Conservation (phyloP, 2,888 invertebrate genomes). For the Nipponacmea schrenckii region DNA sequence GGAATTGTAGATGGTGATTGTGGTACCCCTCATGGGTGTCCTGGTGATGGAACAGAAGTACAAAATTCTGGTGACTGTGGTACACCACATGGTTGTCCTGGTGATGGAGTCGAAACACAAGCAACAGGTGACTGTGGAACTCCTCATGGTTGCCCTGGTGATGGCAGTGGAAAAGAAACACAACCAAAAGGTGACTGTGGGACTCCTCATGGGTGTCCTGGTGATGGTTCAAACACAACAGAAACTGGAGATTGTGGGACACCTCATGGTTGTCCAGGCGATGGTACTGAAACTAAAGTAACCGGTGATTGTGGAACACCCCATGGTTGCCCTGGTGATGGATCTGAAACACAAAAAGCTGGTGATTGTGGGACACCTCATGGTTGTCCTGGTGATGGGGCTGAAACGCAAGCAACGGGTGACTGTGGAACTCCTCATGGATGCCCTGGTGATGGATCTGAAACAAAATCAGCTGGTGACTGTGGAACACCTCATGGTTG, state of each 20-base stretch:
- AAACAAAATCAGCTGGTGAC: conserved; percentile 14
- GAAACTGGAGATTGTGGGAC: conserved; percentile 27
- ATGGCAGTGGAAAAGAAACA: conserved; percentile 23
- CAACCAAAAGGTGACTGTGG: conserved; percentile 26
- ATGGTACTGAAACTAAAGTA: conserved; percentile 21
- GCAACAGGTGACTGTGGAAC: conserved; percentile 19
- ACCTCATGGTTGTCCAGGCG: conserved; percentile 29
- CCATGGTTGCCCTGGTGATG: conserved; percentile 28
- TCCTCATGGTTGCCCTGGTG: conserved; percentile 28
- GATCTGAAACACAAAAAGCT: conserved; percentile 19
- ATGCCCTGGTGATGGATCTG: neutral
- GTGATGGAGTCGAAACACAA: conserved; percentile 16
- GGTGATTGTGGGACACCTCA: conserved; percentile 23
- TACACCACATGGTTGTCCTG: conserved; percentile 11
- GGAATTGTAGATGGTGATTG: conserved; percentile 19
- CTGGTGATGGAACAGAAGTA: conserved; percentile 25
- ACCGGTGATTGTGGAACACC: conserved; percentile 26
- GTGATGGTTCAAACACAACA: conserved; percentile 29
- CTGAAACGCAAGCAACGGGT: conserved; percentile 12
- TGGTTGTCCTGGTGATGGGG: neutral
- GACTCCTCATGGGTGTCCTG: conserved; percentile 37
- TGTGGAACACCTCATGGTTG: conserved; percentile 22
- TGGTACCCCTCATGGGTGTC: conserved; percentile 28
- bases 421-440: conserved; percentile 22
- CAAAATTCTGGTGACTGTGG: conserved; percentile 24